These are phyloP conservation scores for Pelmatolapia mariae DNA, from an alignment of 2,113 vertebrate species.

Conservation along the genomic window DNA sequence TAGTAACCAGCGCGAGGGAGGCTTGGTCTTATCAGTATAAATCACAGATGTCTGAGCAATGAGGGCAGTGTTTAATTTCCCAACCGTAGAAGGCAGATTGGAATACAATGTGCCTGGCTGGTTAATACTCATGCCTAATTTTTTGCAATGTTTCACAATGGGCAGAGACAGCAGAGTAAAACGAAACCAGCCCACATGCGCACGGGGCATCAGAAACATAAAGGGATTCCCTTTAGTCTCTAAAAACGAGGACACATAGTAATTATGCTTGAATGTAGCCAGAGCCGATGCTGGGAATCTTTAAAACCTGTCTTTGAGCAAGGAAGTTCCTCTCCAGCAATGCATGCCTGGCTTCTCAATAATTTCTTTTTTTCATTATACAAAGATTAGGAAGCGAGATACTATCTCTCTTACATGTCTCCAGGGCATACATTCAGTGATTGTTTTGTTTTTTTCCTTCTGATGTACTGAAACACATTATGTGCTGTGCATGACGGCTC, in stretches of 20 bases:
- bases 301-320: background rate
- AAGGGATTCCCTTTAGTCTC: background rate
- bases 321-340: background rate
- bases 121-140: background rate
- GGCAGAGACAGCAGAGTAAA: background rate
- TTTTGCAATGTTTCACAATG: background rate
- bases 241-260: background rate
- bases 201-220: background rate
- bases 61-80: background rate
- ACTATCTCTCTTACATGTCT: background rate
- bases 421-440: background rate
- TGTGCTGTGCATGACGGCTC: background rate
- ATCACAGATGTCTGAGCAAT: background rate
- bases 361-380: background rate
- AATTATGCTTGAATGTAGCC: background rate
- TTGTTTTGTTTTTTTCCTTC: background rate
- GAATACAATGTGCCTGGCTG: background rate
- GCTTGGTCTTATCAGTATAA: background rate
- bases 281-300: background rate
- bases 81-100: background rate
- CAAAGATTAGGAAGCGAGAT: background rate
- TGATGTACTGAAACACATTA: background rate
- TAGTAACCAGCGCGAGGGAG: background rate
- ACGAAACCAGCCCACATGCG: background rate
- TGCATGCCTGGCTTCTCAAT: background rate